Evolutionary conservation across 2,888 invertebrate species (phyloP).

Genomic region (Bellardia bayeri): DNA sequence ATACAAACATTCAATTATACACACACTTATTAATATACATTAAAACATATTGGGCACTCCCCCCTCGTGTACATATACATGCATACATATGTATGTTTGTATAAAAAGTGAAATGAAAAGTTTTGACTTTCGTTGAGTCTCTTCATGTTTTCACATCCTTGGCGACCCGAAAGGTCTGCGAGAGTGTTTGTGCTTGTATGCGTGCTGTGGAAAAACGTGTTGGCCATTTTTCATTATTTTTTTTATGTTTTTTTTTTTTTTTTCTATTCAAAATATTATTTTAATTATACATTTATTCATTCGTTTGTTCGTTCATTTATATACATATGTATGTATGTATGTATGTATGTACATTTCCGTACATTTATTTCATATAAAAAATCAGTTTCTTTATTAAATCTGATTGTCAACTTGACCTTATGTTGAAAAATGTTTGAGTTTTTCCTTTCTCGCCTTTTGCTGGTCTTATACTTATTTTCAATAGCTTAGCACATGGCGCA

Average conservation of each 20-base stretch:
- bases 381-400: slow-evolving; percentile 49
- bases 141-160: slow-evolving; percentile 8
- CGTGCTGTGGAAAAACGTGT: slow-evolving; percentile 62
- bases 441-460: not conserved
- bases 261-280: slow-evolving; percentile 13
- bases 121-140: slow-evolving; percentile 43
- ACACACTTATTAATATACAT: not conserved
- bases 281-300: slow-evolving; percentile 47
- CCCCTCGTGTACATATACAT: slow-evolving; percentile 4
- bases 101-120: slow-evolving; percentile 26
- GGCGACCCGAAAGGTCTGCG: not conserved
- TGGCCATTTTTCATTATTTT: slow-evolving; percentile 60
- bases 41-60: slow-evolving; percentile 47
- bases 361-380: slow-evolving; percentile 20
- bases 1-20: not conserved
- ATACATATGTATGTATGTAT: not conserved
- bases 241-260: slow-evolving; percentile 32
- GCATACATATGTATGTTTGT: not conserved
- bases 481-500: slow-evolving; percentile 3
- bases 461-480: not conserved
- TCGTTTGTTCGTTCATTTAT: slow-evolving; percentile 12
- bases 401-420: slow-evolving; percentile 68
- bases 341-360: not conserved
- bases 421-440: not conserved
- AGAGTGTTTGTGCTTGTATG: slow-evolving; percentile 6